phyloP scores from a whole-genome alignment of 2,888 invertebrate species.

The Sthenelais limicola region DNA sequence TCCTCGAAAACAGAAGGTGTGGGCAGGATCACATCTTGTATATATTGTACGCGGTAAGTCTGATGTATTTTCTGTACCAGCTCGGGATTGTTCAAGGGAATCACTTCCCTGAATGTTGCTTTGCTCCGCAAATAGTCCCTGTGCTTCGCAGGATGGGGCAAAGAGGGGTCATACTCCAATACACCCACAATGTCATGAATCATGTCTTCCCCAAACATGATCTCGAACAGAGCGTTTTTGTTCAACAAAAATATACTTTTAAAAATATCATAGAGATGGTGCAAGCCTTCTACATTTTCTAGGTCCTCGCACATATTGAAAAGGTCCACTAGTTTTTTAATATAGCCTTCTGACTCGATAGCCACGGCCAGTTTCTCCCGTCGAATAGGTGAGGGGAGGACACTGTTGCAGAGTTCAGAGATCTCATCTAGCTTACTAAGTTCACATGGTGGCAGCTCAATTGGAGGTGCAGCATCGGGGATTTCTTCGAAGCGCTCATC shows the following conservation, averaged over 20 bases:
- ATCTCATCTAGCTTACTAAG: conserved; percentile 94
- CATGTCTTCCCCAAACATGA: conserved; percentile 95
- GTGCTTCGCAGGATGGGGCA: conserved; percentile 79
- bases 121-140: conserved; percentile 94
- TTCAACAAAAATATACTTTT: conserved; percentile 99
- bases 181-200: conserved; percentile 95
- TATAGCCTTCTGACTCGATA: conserved; percentile 94
- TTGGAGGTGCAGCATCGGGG: conserved; percentile 93
- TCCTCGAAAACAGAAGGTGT: conserved; percentile 99
- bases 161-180: conserved; percentile 93
- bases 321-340: conserved; percentile 87
- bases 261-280: conserved; percentile 96
- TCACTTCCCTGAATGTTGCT: conserved; percentile 80
- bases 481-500: conserved; percentile 94
- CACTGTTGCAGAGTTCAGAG: conserved; percentile 78
- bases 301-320: conserved; percentile 98
- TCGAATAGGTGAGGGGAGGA: conserved; percentile 86
- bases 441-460: conserved; percentile 96
- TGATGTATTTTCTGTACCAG: conserved; percentile 98
- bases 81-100: conserved; percentile 95
- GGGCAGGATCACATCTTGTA: conserved; percentile 96
- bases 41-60: conserved; percentile 99
- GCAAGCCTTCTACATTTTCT: conserved; percentile 90
- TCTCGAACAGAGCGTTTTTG: conserved; percentile 96
- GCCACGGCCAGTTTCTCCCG: conserved; percentile 96